These are phyloP conservation scores for Xestia c-nigrum DNA, from an alignment of 2,888 invertebrate genomes.

Conservation along the genomic window DNA sequence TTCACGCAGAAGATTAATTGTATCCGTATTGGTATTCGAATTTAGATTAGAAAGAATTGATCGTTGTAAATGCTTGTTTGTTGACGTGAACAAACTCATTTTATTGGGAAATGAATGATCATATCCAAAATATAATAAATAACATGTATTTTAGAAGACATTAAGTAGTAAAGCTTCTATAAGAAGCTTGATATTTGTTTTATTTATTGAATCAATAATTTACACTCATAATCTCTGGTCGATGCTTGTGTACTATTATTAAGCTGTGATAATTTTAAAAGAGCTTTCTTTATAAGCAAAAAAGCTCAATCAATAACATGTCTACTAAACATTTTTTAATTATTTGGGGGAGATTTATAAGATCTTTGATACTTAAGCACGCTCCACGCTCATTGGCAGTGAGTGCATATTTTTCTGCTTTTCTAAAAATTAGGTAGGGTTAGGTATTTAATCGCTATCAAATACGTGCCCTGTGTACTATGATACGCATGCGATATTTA, in stretches of 20 bases:
- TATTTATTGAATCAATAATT: slow-evolving; percentile 21
- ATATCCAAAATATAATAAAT: background rate
- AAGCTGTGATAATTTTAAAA: background rate
- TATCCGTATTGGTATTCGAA: background rate
- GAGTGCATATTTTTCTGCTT: background rate
- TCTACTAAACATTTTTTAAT: slow-evolving; percentile 2
- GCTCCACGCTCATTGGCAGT: background rate
- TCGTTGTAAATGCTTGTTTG: background rate
- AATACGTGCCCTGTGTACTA: too few species aligned
- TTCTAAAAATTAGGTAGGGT: background rate
- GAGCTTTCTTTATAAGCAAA: background rate
- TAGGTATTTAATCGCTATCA: background rate
- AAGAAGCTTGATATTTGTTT: slow-evolving; percentile 13
- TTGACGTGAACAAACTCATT: background rate
- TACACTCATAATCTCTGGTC: background rate
- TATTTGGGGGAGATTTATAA: background rate
- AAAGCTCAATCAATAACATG: background rate
- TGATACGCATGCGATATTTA: too few species aligned
- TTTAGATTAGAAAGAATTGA: background rate
- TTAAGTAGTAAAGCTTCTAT: background rate
- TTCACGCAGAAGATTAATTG: background rate
- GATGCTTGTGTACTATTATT: background rate
- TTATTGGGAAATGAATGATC: background rate
- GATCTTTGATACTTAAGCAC: slow-evolving; percentile 18
- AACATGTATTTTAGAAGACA: background rate